Evolutionary conservation across 2,797 vertebrate species (phyloP).

Genomic region (Sus cebifrons): DNA sequence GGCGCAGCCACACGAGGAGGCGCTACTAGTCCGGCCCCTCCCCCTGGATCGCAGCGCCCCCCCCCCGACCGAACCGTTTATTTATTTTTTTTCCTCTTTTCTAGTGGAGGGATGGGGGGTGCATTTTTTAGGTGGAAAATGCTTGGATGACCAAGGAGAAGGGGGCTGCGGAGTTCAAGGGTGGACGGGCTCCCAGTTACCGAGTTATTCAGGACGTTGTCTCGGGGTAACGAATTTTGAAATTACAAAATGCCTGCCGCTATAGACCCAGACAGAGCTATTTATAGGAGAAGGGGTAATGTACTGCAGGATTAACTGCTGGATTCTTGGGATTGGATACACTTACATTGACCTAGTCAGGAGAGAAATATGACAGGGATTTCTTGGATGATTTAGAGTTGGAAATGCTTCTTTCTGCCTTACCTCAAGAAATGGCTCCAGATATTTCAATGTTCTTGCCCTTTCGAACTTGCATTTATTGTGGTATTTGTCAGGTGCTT

Average conservation of each 20-base stretch:
- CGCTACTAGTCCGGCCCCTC: constrained; percentile 73
- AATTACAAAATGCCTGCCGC: constrained; percentile 80
- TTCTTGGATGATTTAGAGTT: constrained; percentile 60
- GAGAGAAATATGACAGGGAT: constrained; percentile 52
- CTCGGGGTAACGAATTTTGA: constrained; percentile 82
- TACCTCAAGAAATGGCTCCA: constrained; percentile 48
- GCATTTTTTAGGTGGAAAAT: constrained; percentile 75
- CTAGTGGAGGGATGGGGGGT: constrained; percentile 29
- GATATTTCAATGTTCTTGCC: constrained; percentile 43
- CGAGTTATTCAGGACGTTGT: constrained; percentile 82
- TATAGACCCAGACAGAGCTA: constrained; percentile 75
- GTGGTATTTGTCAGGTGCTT: constrained; percentile 68
- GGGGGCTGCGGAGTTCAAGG: constrained; percentile 76
- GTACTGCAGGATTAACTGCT: constrained; percentile 80
- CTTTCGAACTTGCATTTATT: constrained; percentile 52
- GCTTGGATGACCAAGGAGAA: constrained; percentile 69
- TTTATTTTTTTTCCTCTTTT: constrained; percentile 49
- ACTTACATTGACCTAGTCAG: constrained; percentile 49
- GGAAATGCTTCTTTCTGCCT: constrained; percentile 61
- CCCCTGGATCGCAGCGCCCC: constrained; percentile 85
- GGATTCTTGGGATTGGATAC: constrained; percentile 75
- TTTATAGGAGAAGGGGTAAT: constrained; percentile 83
- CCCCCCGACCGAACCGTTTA: constrained; percentile 84
- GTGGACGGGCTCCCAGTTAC: constrained; percentile 73
- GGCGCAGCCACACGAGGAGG: constrained; percentile 88